Percentiles rank a stretch among this genome's conserved stretches.
Evolutionary conservation across 2,113 vertebrate genomes (phyloP).

Genomic region (Trematocara zebra): DNA sequence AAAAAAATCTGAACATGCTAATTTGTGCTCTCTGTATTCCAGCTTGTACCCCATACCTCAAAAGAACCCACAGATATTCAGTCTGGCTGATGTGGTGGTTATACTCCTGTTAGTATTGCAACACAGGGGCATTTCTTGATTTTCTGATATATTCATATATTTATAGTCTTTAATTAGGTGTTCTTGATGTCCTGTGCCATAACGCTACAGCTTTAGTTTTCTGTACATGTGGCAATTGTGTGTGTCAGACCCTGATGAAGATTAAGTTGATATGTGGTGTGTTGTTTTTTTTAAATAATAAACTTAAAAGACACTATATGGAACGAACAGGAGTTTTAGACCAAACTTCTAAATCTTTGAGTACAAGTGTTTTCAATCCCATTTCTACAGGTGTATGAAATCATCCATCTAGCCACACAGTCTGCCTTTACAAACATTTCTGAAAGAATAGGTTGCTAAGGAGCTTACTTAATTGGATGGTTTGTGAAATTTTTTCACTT

Average conservation of each 20-base stretch:
- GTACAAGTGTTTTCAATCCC: background rate
- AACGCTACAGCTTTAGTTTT: background rate
- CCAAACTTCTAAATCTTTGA: background rate
- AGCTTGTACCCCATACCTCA: background rate
- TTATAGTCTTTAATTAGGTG: background rate
- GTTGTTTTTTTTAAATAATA: background rate
- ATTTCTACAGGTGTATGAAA: background rate
- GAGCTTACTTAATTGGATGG: background rate
- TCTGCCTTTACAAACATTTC: background rate
- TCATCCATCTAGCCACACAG: background rate
- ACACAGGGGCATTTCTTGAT: background rate
- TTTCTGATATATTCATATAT: background rate
- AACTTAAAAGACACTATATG: background rate
- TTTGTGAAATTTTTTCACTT: background rate
- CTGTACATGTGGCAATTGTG: background rate
- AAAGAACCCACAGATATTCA: background rate
- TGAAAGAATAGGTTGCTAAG: background rate
- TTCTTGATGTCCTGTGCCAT: background rate
- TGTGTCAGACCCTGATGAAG: background rate
- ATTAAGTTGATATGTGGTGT: background rate
- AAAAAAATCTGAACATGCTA: background rate
- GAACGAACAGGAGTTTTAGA: fast-evolving
- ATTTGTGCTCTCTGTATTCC: background rate
- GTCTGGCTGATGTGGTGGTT: background rate
- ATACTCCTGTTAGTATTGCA: background rate